These are phyloP conservation scores for Bathynomus jamesi DNA, from an alignment of 1,140 invertebrate genomes.

Conservation along the genomic window DNA sequence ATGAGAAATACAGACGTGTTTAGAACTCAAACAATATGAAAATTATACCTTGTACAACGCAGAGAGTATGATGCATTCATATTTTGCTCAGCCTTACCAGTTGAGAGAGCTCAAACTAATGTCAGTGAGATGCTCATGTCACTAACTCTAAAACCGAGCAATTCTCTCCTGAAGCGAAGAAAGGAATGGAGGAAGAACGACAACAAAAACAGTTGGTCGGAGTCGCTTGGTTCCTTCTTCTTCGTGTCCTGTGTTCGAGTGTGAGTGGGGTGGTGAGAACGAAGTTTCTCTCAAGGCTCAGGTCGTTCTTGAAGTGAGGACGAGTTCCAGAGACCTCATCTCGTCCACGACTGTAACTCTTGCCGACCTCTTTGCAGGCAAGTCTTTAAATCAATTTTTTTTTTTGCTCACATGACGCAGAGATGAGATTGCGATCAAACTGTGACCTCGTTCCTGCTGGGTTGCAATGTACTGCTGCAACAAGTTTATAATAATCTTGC, in stretches of 20 bases:
- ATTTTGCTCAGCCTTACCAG: too few relatives aligned
- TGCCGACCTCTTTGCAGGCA: slow-evolving; percentile 19
- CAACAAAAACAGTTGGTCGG: slow-evolving; percentile 19
- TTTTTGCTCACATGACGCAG: background rate
- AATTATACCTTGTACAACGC: too few relatives aligned
- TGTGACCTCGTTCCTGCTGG: background rate
- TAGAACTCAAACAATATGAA: too few relatives aligned
- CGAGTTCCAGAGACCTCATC: slow-evolving; percentile 23
- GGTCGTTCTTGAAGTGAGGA: slow-evolving; percentile 16
- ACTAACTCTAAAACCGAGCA: background rate
- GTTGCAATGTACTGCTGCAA: too few relatives aligned
- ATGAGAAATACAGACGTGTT: too few relatives aligned
- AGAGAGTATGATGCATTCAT: too few relatives aligned
- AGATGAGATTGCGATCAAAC: too few relatives aligned
- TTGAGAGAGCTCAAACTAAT: too few relatives aligned
- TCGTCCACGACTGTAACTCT: slow-evolving; percentile 20
- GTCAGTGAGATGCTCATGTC: too few relatives aligned
- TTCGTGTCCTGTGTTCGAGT: slow-evolving; percentile 20
- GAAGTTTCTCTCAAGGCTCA: slow-evolving; percentile 14
- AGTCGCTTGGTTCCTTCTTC: slow-evolving; percentile 20
- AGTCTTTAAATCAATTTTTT: background rate
- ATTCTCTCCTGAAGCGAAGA: background rate
- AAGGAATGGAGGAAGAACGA: slow-evolving; percentile 9
- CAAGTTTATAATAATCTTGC: too few relatives aligned
- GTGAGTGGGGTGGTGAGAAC: slow-evolving; percentile 18